Base-by-base conservation (phyloP, 1,140 invertebrate genomes). In the Anadara kagoshimensis region DNA sequence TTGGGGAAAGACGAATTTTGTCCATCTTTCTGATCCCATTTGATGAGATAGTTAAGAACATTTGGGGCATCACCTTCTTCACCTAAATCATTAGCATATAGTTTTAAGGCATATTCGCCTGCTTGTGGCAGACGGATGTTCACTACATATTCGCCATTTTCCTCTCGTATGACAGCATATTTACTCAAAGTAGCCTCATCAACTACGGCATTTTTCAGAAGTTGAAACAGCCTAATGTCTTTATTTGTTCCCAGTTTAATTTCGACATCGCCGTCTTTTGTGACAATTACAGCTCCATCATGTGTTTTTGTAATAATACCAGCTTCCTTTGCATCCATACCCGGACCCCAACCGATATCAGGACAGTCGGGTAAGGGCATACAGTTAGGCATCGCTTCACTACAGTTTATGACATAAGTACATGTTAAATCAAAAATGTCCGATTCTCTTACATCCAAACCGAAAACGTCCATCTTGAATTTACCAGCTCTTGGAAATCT, bases 391-490 rank as follows among this genome's bases (percentile, higher is more conserved):
- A 81, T 78, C 8, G 83, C 73, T 36, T 72, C 54, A 14, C 79
- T 70, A 63, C 86, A 87, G 47, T 81, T 57, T 43, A 88, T 87
- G 26, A 88, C 67, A 73, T 88, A 88, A 5, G 86, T 83, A 70
- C 84, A 86, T 12, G 76, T 78, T 49, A 88, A 72, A 64, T 86
- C 85, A 76, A 86, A 83, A 24, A 83, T 80, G 59, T 87, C 83
- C 12, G 79, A 79, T 36, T 83, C 78, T 11, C 66, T 67, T 5
- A 79, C 64, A 73, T 88, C 86, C 54, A 85, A 65, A 14, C 86
- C 86, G 72, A 84, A 88, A 29, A 88, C 77, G 67, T 88, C 85
- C 80, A 87, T 77, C 58, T 87, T 88, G 56, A 85, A 88, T 29
- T 75, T 81, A 0, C 86, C 86, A 26, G 53, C 76, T 11, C 84